Base-by-base conservation (phyloP, 2,797 vertebrate genomes). In the Pseudopleuronectes americanus region DNA sequence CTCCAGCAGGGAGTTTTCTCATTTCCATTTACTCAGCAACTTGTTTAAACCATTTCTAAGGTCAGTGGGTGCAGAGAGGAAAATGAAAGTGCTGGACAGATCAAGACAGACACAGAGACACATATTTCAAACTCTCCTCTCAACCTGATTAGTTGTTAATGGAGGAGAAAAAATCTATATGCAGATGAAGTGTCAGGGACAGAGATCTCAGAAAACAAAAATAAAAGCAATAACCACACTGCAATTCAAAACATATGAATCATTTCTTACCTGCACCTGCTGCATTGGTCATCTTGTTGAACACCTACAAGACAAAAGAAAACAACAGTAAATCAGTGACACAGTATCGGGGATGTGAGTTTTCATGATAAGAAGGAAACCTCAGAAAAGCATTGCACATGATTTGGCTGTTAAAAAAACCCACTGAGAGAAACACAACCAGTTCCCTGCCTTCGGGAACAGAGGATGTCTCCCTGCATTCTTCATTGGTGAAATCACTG, bases 211-310 rank as follows among this genome's bases (percentile, higher is more conserved):
- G 16, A 55, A 21, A 38, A 31, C 7, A 2, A 8, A 31, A 8
- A 31, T 2, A 2, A 31, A 8, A 31, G 12, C 12, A 38, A 13
- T 12, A 38, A 38, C 31, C 31, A 33, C 31, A 33, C 31, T 4
- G 13, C 24, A 41, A 43, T 43, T 4, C 16, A 13, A 43, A 16
- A 12, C 0, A 41, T 13, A 62, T 21, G 3, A 57, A 23, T 48
- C 24, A 16, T 38, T 16, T 71, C 93, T 90, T 94, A 95, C 95
- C 94, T 92, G 93, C 81, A n/a, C 69, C 84, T 63, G 89, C 80
- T 74, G 89, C 65, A 6, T 54, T 77, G 71, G 70, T 91, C 86
- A 80, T 91, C 87, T 90, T 93, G 59, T 83, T 87, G 71, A 85
- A 88, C 75, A 92, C 90, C 95, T 95, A 55, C 8, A 84, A 89